Percentiles rank a stretch among this genome's conserved stretches.
Conservation (phyloP, 2,888 invertebrate species). For the Icerya purchasi region DNA sequence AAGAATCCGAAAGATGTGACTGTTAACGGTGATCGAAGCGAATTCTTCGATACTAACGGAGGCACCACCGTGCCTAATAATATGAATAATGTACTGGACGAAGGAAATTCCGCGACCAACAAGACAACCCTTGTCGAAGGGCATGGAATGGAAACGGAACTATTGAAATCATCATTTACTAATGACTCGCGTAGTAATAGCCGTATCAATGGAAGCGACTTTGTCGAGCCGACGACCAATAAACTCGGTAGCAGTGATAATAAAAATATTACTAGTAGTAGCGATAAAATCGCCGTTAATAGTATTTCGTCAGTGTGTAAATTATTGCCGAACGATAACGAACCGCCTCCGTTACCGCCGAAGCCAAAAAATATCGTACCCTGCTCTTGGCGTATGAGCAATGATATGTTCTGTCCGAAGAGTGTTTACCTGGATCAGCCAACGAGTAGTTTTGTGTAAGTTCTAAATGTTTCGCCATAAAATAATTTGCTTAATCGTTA, state of each 20-base stretch:
- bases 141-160: neutral
- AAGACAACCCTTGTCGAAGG: no score
- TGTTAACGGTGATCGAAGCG: neutral
- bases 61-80: neutral
- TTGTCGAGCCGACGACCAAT: neutral
- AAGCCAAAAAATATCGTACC: conserved; percentile 50
- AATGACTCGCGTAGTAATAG: neutral
- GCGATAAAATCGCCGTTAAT: neutral
- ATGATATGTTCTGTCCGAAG: conserved; percentile 9
- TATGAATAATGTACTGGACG: neutral
- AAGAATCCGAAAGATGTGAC: neutral
- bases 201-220: neutral
- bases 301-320: neutral
- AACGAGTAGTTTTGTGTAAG: conserved; percentile 40
- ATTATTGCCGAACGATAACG: conserved; percentile 9
- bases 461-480: conserved; percentile 3
- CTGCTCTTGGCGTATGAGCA: conserved; percentile 24
- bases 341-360: conserved; percentile 49
- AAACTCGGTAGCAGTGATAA: neutral
- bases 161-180: neutral
- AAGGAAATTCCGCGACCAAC: neutral
- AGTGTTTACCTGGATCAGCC: conserved; percentile 35
- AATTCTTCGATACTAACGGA: neutral
- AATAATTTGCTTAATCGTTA: conserved; percentile 6
- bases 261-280: neutral